Base-by-base conservation (phyloP, 2,113 vertebrate genomes). In the Scortum barcoo region DNA sequence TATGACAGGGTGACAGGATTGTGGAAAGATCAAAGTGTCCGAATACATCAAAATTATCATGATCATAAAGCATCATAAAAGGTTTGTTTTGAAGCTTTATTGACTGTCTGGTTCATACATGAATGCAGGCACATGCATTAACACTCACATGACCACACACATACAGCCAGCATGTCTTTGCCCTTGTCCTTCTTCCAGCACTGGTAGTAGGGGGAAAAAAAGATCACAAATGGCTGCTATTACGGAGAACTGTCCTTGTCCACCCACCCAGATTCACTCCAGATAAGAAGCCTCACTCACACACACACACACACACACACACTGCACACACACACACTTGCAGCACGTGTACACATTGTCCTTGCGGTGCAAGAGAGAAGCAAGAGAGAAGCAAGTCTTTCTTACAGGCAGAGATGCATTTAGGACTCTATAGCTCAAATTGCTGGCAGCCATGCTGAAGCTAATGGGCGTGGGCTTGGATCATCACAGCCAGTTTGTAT, bases 161-260 rank as follows among this genome's bases (percentile, higher is more conserved):
- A 44, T 8, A 28, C 38, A 50, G 33, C 3, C 12, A 56, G 19
- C 7, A 16, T 44, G 16, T 57, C 3, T 67, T 51, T 76, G 42
- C 50, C n/a, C 60, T 14, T 79, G 17, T 58, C 36, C 56, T 46
- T 56, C n/a, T 50, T n/a, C 16, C 44, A 69, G 33, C 26, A 3
- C 20, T 17, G 48, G 58, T 67, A 50, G 38, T 33, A 36, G 13
- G 61, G 16, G 54, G n/a, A 62, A 53, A 58, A 58, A 33, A 63
- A 67, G 46, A 50, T 78, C 76, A 85, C 69, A 87, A 79, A 83
- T 65, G 53, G 63, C 60, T 73, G 48, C 53, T 50, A 74, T 85
- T 81, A 85, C 65, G 24, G 33, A 63, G 26, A 83, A 72, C n/a
- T 46, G 58, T 54, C 72, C 42, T 24, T 72, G 51, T 76, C 33